These are phyloP conservation scores for Anolis sagrei DNA, from an alignment of 2,113 vertebrate species.

Conservation along the genomic window DNA sequence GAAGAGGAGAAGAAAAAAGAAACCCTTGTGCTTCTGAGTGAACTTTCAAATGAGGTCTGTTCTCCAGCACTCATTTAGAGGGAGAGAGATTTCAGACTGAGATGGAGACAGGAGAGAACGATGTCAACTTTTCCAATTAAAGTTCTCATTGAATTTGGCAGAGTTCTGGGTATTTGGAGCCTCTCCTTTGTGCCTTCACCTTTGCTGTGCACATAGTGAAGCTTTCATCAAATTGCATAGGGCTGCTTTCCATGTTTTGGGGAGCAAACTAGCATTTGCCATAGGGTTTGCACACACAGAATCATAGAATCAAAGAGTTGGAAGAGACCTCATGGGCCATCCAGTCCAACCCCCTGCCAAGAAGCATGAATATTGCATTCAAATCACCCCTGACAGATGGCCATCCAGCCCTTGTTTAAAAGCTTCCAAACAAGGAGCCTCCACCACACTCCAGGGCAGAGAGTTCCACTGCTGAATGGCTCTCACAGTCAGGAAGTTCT, in stretches of 20 bases:
- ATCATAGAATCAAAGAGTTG: too few species aligned
- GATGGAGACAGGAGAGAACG: background rate
- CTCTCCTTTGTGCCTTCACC: background rate
- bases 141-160: background rate
- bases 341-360: too few species aligned
- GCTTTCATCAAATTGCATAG: background rate
- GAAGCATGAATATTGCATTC: too few species aligned
- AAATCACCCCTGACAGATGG: too few species aligned
- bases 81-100: background rate
- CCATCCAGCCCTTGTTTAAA: too few species aligned
- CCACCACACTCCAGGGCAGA: too few species aligned
- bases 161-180: background rate
- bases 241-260: background rate
- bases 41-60: fast-evolving
- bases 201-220: background rate
- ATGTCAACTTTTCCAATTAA: background rate
- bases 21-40: fast-evolving
- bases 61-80: background rate
- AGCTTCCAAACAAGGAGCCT: too few species aligned
- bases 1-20: too few species aligned
- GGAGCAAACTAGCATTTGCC: background rate
- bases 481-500: too few species aligned
- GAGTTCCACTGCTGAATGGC: too few species aligned
- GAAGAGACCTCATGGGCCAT: too few species aligned
- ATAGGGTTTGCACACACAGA: too few species aligned